Evolutionary conservation across 2,797 vertebrate species (phyloP).

Genomic region (Lagodon rhomboides): DNA sequence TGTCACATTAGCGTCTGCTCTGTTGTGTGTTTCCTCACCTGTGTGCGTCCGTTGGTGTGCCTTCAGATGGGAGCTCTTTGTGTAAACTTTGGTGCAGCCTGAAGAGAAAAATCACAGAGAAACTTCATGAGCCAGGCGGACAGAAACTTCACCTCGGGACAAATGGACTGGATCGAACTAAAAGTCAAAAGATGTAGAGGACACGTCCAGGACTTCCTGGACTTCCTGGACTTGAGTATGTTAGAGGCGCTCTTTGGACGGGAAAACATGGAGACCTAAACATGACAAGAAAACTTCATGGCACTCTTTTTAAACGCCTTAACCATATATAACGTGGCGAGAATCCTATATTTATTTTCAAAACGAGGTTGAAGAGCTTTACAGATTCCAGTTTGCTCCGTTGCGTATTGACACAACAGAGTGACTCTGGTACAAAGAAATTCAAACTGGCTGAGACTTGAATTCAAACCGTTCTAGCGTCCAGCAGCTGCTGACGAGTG

Average conservation of each 20-base stretch:
- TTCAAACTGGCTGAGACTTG: constrained; percentile 31
- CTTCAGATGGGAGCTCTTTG: constrained; percentile 96
- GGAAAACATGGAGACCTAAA: no score
- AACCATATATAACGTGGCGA: no score
- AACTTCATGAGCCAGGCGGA: constrained; percentile 10
- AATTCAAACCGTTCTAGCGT: constrained; percentile 12
- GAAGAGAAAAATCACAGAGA: constrained; percentile 48
- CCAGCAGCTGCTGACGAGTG: background rate
- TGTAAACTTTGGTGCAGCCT: constrained; percentile 96
- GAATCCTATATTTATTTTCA: no score
- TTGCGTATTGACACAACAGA: constrained; percentile 48
- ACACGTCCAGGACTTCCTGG: no score
- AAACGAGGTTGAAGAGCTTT: no score
- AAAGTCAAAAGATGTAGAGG: no score
- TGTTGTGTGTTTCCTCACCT: constrained; percentile 82
- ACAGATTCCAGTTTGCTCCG: constrained; percentile 20
- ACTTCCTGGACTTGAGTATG: no score
- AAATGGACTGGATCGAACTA: no score
- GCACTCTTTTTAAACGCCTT: no score
- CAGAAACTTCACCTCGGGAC: background rate
- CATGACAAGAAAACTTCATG: no score
- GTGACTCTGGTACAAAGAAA: background rate
- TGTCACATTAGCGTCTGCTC: background rate
- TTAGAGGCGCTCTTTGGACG: no score
- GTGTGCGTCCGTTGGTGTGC: constrained; percentile 95